phyloP scores from a whole-genome alignment of 1,140 invertebrate genomes.

The Zaprionus tsacasi region DNA sequence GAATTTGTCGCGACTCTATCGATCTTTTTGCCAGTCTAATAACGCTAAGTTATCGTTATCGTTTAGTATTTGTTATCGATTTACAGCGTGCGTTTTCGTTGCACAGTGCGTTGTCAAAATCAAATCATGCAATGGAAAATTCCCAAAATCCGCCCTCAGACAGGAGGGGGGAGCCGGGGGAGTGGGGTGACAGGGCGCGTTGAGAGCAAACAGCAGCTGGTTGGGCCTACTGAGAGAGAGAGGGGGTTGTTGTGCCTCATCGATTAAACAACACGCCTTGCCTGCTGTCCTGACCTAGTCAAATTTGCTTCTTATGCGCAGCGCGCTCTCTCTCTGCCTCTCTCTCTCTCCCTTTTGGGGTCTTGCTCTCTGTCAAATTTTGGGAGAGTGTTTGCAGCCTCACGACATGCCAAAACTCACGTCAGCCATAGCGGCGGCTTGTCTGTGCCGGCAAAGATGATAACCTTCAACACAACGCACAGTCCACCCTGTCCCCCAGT shows the following conservation, averaged over 20 bases:
- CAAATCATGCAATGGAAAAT: slow-evolving; percentile 64
- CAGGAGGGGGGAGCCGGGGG: neutral
- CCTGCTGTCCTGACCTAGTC: slow-evolving; percentile 68
- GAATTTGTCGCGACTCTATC: neutral
- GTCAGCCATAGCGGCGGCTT: slow-evolving; percentile 41
- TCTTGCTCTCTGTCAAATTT: too few species aligned
- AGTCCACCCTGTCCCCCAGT: neutral
- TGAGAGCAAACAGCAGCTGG: slow-evolving; percentile 15
- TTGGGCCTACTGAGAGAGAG: neutral
- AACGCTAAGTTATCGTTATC: neutral
- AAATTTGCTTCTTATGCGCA: slow-evolving; percentile 43
- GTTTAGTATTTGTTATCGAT: neutral
- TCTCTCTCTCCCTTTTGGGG: neutral
- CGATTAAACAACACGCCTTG: slow-evolving; percentile 66
- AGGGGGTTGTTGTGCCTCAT: slow-evolving; percentile 53
- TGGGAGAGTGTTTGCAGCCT: neutral
- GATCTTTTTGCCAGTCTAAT: neutral
- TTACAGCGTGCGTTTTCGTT: neutral
- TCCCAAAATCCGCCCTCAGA: slow-evolving; percentile 45
- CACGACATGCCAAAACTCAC: slow-evolving; percentile 54
- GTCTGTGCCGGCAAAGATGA: slow-evolving; percentile 34
- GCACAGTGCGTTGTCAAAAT: slow-evolving; percentile 18
- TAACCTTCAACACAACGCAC: slow-evolving; percentile 13
- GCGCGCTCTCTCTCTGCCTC: slow-evolving; percentile 21
- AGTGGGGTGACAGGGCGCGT: neutral